Base-by-base conservation (phyloP, 2,797 vertebrate species). In the Sebastes hopkinsi region DNA sequence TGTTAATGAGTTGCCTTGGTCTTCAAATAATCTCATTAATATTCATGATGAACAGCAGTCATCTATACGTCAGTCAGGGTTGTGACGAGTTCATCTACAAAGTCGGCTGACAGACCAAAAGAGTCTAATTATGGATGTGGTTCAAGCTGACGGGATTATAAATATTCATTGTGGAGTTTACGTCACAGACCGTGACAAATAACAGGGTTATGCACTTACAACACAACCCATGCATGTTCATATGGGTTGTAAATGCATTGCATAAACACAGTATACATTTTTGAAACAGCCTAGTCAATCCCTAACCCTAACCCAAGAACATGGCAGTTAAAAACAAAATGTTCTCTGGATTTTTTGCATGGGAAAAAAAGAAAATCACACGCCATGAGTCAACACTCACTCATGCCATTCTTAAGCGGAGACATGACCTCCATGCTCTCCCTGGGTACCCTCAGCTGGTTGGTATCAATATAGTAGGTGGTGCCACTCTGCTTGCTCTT, bases 361-460 rank as follows among this genome's bases (percentile, higher is more conserved):
- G 32, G 14, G 94, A 93, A 22, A 60, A 59, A 18, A n/a, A 12
- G 58, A 23, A 62, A 54, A 65, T 54, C 16, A 22, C 9, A n/a
- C 0, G 25, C 6, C 16, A 42, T 22, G 4, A 59, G 11, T 13
- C 2, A 68, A 69, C 80, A 87, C 97, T 75, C 96, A 99, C 99
- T 99, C 98, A 99, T 99, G 94, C 99, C 99, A 77, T 99, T 99
- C 94, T 99, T 99, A 34, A 99, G 95, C 0, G 99, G 99, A 72
- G 98, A 99, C 95, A 99, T 98, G 85, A 99, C 97, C 88, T 99
- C 99, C 97, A 99, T 99, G 88, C 95, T 99, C 91, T 99, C 98
- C 80, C 99, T 95, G 8, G 98, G 97, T 67, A 99, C 98, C 75
- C 98, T 96, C 82, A 99, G 94, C 81, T 99, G 97, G 92, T 99